Evolutionary conservation across 2,113 vertebrate species (phyloP), one percentile per base, ranked within the genome.

Genomic region (Myiagra hebetior): DNA sequence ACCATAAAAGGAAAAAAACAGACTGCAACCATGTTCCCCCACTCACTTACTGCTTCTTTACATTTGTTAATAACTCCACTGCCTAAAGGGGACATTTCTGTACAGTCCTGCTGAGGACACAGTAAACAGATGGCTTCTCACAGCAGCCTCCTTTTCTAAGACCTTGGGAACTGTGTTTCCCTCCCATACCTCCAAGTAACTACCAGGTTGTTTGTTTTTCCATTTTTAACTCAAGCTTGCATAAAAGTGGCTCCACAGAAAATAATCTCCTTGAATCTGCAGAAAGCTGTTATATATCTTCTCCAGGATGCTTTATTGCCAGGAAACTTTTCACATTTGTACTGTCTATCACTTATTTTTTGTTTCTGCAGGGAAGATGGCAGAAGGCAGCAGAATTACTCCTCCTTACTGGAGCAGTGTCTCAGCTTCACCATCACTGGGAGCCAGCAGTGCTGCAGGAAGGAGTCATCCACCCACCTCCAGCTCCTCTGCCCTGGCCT

Each of bases 1-100:
- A 97, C 98, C 98, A 98, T 98, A 98, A 98, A 98, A 98, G 98
- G 98, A 64, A 87, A 98, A 97, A 89, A 1, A 0, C 57, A 77
- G n/a, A 28, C 85, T 65, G 65, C 85, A 95, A 46, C 76, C 49
- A 23, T 55, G 89, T 83, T 85, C 76, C 74, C 81, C n/a, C 56
- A 59, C 21, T 28, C 7, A 24, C 85, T 95, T 21, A 23, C 78
- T 93, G 76, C 92, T 89, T 69, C 93, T 96, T 95, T 95, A 94
- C 94, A 93, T 93, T 95, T 85, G 89, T 64, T 96, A 85, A 64
- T 91, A 78, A 87, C 68, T 28, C 28, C n/a, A 27, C 75, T 93
- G 91, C 89, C 87, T 83, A 63, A 89, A 80, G 92, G 93, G 85
- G 74, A 93, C 69, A 69, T 91, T 92, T 87, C 89, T 89, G 15